These are phyloP conservation scores for Melanotaenia parkinsoni DNA, from an alignment of 2,797 vertebrate species.

Conservation along the genomic window DNA sequence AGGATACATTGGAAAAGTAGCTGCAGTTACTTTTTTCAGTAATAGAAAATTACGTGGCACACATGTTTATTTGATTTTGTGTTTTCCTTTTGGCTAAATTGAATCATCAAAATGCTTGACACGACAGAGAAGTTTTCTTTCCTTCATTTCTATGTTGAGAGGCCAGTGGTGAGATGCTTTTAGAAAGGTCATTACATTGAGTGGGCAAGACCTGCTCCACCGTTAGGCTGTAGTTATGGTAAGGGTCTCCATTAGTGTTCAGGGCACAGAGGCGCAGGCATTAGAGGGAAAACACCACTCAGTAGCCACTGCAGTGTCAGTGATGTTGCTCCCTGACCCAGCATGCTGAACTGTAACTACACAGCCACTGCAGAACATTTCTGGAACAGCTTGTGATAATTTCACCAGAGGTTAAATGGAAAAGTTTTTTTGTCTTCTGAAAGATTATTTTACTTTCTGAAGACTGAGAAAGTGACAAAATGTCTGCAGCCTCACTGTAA, in stretches of 20 bases:
- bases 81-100: conserved; percentile 33
- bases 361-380: conserved; percentile 27
- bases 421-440: conserved; percentile 48
- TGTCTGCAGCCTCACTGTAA: conserved; percentile 15
- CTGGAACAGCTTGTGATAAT: conserved; percentile 61
- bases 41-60: conserved; percentile 11
- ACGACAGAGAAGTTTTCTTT: conserved; percentile 20
- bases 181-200: conserved; percentile 59
- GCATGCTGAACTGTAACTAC: conserved; percentile 41
- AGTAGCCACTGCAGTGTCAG: conserved; percentile 51
- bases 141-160: conserved; percentile 39
- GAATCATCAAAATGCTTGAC: conserved; percentile 48
- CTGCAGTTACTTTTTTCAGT: neutral
- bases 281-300: conserved; percentile 66
- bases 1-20: conserved; percentile 20
- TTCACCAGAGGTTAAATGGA: conserved; percentile 59
- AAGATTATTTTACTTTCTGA: conserved; percentile 30
- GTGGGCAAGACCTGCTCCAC: conserved; percentile 48
- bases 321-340: conserved; percentile 43
- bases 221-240: conserved; percentile 52
- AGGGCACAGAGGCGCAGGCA: conserved; percentile 51
- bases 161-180: conserved; percentile 59
- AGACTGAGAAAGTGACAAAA: conserved; percentile 16
- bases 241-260: conserved; percentile 61
- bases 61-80: conserved; percentile 10